phyloP scores from a whole-genome alignment of 2,888 invertebrate genomes.

The Theretra japonica region DNA sequence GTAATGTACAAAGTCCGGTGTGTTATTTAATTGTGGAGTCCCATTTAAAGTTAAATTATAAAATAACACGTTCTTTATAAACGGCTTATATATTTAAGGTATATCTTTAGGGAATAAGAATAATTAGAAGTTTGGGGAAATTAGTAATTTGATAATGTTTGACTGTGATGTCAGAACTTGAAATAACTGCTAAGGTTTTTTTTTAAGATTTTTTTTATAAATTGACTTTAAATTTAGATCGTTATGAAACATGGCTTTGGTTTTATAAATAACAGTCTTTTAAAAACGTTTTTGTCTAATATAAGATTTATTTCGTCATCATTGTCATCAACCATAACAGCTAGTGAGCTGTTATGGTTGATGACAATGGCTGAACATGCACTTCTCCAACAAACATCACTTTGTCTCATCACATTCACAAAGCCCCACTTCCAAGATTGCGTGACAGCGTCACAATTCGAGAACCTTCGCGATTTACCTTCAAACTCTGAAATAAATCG shows the following conservation, averaged over 20 bases:
- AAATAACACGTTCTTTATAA: background rate
- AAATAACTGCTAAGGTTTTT: too few species aligned
- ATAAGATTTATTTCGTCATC: too few species aligned
- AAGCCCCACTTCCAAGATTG: background rate
- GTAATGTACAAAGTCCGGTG: background rate
- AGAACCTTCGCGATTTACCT: background rate
- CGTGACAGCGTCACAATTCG: background rate
- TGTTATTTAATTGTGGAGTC: background rate
- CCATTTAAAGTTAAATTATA: background rate
- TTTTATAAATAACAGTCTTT: too few species aligned
- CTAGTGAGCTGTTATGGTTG: too few species aligned
- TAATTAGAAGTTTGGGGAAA: background rate
- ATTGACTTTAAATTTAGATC: too few species aligned
- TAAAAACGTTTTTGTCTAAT: too few species aligned
- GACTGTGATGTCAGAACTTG: too few species aligned
- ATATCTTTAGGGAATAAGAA: background rate
- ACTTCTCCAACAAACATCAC: too few species aligned
- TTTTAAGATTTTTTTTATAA: too few species aligned
- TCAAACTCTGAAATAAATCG: constrained; percentile 17
- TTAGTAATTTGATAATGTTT: background rate
- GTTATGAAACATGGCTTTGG: too few species aligned
- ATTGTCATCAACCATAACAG: too few species aligned
- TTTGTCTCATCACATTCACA: background rate
- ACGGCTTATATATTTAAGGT: background rate
- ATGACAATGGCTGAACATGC: too few species aligned